These are phyloP conservation scores for Lithophane socia DNA, from an alignment of 2,888 invertebrate species.

Conservation along the genomic window DNA sequence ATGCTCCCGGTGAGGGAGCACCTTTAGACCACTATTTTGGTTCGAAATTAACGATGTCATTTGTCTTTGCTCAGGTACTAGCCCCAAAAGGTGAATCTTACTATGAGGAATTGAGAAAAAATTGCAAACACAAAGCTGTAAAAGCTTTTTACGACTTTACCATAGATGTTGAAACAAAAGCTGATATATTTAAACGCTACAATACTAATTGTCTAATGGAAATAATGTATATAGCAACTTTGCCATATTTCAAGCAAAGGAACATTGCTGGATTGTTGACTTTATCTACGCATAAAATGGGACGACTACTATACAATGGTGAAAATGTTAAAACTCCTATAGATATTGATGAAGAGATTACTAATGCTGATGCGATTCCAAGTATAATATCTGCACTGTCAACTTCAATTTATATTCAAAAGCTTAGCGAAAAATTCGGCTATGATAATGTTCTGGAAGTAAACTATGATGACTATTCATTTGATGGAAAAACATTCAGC, in stretches of 20 bases:
- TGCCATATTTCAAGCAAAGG: constrained; percentile 5
- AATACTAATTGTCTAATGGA: constrained; percentile 25
- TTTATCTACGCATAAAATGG: constrained; percentile 1
- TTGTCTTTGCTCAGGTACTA: constrained; percentile 8
- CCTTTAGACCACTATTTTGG: no score
- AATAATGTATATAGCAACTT: constrained; percentile 13
- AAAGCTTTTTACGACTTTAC: constrained; percentile 19
- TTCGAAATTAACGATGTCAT: no score
- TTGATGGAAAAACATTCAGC: constrained; percentile 8
- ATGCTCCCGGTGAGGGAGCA: no score
- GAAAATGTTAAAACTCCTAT: constrained; percentile 22
- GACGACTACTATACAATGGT: constrained; percentile 4
- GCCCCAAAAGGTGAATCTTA: constrained; percentile 16
- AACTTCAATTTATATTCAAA: constrained; percentile 12
- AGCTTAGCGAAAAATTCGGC: not conserved
- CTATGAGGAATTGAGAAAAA: constrained; percentile 14
- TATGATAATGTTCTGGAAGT: constrained; percentile 34
- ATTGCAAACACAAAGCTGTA: constrained; percentile 15
- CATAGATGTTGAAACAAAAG: constrained; percentile 19
- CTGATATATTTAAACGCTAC: constrained; percentile 9
- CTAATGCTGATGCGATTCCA: constrained; percentile 20
- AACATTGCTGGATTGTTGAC: constrained; percentile 7
- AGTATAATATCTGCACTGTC: not conserved
- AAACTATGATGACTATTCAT: constrained; percentile 1
- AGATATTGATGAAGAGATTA: constrained; percentile 1